Percentiles rank a stretch among this genome's conserved stretches.
Evolutionary conservation across 2,113 vertebrate species (phyloP).

Genomic region (Myodes glareolus): DNA sequence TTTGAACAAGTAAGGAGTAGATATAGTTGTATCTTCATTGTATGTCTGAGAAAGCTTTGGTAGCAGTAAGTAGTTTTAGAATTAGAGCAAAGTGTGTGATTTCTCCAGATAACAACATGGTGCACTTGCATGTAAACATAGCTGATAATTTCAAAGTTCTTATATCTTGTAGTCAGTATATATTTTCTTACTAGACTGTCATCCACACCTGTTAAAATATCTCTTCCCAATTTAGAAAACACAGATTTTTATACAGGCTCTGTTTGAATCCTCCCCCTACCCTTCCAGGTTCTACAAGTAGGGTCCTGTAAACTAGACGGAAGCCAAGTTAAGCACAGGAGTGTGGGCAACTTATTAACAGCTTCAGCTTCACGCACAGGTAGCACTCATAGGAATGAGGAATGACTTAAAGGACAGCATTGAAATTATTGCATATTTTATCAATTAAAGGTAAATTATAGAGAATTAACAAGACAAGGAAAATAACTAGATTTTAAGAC

Average conservation of each 20-base stretch:
- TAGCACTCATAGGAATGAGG: not conserved
- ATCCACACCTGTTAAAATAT: not conserved
- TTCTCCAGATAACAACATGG: not conserved
- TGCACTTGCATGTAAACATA: accelerated
- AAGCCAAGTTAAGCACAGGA: not conserved
- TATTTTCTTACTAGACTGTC: not conserved
- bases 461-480: not conserved
- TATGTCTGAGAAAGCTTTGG: not conserved
- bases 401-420: not conserved
- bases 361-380: no score
- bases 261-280: not conserved
- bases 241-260: not conserved
- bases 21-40: not conserved
- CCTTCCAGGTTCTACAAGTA: not conserved
- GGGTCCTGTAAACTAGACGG: not conserved
- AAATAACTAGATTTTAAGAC: not conserved
- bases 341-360: not conserved
- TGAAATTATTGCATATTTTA: not conserved
- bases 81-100: not conserved
- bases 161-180: not conserved
- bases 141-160: no score
- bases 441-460: not conserved
- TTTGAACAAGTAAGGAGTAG: not conserved
- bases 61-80: not conserved
- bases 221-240: not conserved